These are phyloP conservation scores for Andrena bicolor DNA, from an alignment of 2,888 invertebrate species.

Conservation along the genomic window DNA sequence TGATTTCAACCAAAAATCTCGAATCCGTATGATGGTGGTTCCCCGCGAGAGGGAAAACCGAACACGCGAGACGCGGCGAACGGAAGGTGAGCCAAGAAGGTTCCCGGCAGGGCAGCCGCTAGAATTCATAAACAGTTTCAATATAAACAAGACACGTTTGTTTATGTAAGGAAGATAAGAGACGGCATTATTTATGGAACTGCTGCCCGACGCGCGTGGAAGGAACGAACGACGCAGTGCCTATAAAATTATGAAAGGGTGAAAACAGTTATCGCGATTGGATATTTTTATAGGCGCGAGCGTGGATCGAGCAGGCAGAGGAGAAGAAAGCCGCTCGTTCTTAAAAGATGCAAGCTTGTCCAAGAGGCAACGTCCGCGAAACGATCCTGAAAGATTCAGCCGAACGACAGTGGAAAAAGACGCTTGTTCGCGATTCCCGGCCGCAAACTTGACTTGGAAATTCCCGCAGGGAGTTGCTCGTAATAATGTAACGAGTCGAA, in stretches of 20 bases:
- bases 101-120: neutral
- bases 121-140: slow-evolving; percentile 8
- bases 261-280: neutral
- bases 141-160: neutral
- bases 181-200: neutral
- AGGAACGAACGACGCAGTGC: neutral
- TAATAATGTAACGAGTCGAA: slow-evolving; percentile 61
- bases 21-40: too few relatives aligned
- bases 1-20: too few relatives aligned
- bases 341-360: slow-evolving; percentile 74
- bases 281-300: neutral
- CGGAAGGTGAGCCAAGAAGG: neutral
- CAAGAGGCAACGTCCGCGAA: slow-evolving; percentile 69
- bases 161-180: neutral
- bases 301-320: neutral
- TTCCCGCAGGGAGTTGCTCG: slow-evolving; percentile 56
- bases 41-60: too few relatives aligned
- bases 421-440: slow-evolving; percentile 50
- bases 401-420: slow-evolving; percentile 73
- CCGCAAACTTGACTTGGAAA: slow-evolving; percentile 51
- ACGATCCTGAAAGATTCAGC: slow-evolving; percentile 74
- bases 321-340: slow-evolving; percentile 54
- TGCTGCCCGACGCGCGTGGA: neutral
- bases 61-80: neutral
- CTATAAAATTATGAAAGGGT: neutral